These are phyloP conservation scores for Corvus moneduloides DNA, from an alignment of 2,113 vertebrate genomes.

Conservation along the genomic window DNA sequence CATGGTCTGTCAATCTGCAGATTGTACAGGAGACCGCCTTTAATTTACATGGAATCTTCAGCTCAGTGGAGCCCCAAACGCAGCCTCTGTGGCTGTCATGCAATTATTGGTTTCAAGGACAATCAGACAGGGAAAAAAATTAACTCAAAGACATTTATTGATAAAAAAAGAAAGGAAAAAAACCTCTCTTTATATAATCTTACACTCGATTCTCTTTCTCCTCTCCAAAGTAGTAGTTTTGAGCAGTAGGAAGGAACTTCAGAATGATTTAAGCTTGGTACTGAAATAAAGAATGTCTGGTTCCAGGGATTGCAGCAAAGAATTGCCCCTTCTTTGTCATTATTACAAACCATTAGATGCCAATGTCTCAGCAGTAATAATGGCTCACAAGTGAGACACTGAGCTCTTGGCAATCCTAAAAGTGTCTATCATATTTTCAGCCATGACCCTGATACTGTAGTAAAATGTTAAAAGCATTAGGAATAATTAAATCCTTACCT, in stretches of 20 bases:
- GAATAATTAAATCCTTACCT: conserved; percentile 42
- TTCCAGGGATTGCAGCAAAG: not conserved
- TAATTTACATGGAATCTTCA: not conserved
- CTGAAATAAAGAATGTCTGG: not conserved
- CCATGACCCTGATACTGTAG: not conserved
- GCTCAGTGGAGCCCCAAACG: not conserved
- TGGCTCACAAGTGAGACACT: not conserved
- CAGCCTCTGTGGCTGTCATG: not conserved
- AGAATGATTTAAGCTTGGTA: not conserved
- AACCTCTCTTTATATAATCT: not conserved
- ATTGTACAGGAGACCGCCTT: not conserved
- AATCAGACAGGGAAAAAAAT: not conserved
- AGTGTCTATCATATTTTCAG: not conserved
- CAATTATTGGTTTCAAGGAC: not conserved
- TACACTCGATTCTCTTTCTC: not conserved
- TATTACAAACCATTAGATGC: not conserved
- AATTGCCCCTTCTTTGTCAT: not conserved
- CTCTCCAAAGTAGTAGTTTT: not conserved
- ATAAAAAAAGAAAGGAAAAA: not conserved
- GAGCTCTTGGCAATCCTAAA: not conserved
- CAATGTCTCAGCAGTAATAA: not conserved
- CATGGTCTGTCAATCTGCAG: not conserved
- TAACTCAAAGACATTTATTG: not conserved
- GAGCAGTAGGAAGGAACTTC: not conserved
- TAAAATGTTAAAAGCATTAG: conserved; percentile 45